Conservation (phyloP, 2,888 invertebrate genomes). For the Tetramorium bicarinatum region DNA sequence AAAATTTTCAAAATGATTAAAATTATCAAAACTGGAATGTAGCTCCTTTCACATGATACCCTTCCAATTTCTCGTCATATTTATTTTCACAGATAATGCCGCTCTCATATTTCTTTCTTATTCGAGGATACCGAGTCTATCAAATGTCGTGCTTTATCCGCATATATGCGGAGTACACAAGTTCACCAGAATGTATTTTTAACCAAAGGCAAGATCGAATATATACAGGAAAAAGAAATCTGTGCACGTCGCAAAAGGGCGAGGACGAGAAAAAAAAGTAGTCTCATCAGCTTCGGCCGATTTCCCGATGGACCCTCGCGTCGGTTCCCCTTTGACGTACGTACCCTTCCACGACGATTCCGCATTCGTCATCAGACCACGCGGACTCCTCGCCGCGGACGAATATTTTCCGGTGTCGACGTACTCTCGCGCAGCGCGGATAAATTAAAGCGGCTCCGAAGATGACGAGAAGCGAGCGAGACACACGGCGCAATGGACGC, state of each 20-base stretch:
- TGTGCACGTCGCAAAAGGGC: constrained; percentile 17
- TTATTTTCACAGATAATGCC: constrained; percentile 5
- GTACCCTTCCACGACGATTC: constrained; percentile 56
- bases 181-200: constrained; percentile 28
- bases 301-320: constrained; percentile 66
- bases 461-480: constrained; percentile 27
- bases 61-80: neutral
- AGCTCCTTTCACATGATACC: neutral
- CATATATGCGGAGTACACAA: neutral
- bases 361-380: constrained; percentile 66
- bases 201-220: constrained; percentile 13
- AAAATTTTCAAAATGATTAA: neutral
- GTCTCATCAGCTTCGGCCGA: constrained; percentile 69
- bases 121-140: constrained; percentile 1
- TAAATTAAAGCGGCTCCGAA: constrained; percentile 62
- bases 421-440: constrained; percentile 55
- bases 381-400: constrained; percentile 23
- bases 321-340: constrained; percentile 51
- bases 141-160: constrained; percentile 2
- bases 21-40: neutral
- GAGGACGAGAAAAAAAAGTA: constrained; percentile 35
- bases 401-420: constrained; percentile 51
- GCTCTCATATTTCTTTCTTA: neutral
- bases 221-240: constrained; percentile 24
- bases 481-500: neutral